Percentiles rank a stretch among this genome's conserved stretches.
Evolutionary conservation across 2,797 vertebrate species (phyloP).

Genomic region (Myiotriccus ornatus): DNA sequence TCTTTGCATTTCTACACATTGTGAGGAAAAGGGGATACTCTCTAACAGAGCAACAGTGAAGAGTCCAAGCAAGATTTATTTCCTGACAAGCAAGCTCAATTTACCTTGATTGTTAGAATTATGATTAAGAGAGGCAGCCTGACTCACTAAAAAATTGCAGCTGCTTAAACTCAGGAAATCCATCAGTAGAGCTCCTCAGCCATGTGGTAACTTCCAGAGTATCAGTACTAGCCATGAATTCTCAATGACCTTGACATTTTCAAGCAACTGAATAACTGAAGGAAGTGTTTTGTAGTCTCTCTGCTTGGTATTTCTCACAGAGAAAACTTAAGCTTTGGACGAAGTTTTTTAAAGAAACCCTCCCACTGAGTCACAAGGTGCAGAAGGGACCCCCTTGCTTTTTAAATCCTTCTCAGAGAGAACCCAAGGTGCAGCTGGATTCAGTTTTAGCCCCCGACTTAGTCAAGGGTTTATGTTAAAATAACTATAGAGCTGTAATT

Average conservation of each 20-base stretch:
- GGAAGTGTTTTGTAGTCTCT: not conserved
- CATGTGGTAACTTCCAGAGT: not conserved
- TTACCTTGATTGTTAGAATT: not conserved
- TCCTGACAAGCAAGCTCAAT: not conserved
- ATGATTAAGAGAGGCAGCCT: not conserved
- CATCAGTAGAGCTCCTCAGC: not conserved
- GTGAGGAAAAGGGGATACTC: not conserved
- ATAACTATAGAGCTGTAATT: not conserved
- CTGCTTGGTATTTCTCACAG: not conserved
- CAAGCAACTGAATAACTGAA: not conserved
- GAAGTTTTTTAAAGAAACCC: no score
- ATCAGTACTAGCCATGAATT: not conserved
- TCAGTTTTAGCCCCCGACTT: not conserved
- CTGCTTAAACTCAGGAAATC: not conserved
- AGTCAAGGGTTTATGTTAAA: not conserved
- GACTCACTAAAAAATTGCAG: not conserved
- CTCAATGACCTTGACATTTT: not conserved
- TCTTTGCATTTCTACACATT: slow-evolving; percentile 7
- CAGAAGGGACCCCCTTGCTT: not conserved
- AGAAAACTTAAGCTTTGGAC: no score
- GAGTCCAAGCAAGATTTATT: not conserved
- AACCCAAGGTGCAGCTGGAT: no score
- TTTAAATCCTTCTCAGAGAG: not conserved
- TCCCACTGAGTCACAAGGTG: not conserved
- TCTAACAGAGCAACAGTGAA: not conserved